These are phyloP conservation scores for Philonicus albiceps DNA, from an alignment of 2,888 invertebrate genomes.

Conservation along the genomic window DNA sequence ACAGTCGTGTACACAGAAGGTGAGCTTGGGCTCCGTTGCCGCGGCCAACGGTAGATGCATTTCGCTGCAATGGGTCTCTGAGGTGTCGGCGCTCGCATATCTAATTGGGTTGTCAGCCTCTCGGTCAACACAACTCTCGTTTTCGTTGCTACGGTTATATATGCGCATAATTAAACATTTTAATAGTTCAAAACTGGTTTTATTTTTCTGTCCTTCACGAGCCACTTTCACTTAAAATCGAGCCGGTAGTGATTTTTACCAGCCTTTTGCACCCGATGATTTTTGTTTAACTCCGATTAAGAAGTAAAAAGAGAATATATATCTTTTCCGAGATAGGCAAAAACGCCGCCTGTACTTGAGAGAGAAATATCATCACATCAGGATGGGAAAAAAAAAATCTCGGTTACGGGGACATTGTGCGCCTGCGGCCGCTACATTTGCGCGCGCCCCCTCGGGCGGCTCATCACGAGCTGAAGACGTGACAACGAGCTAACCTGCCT, in stretches of 20 bases:
- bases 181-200: conserved; percentile 44
- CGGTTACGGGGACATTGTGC: background rate
- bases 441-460: background rate
- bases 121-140: conserved; percentile 30
- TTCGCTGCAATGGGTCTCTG: background rate
- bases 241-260: conserved; percentile 44
- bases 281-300: conserved; percentile 8
- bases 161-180: conserved; percentile 43
- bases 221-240: conserved; percentile 45
- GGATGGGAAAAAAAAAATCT: conserved; percentile 4
- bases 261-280: background rate
- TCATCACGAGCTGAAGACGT: conserved; percentile 19
- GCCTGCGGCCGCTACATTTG: background rate
- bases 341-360: background rate
- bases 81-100: background rate
- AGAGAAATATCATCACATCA: background rate
- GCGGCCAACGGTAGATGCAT: background rate
- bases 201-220: conserved; percentile 48
- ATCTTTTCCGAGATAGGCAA: background rate
- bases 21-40: too few species aligned
- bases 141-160: conserved; percentile 23
- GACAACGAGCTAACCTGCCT: background rate
- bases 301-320: background rate
- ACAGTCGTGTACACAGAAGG: background rate
- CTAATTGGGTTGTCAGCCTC: conserved; percentile 22